phyloP scores from a whole-genome alignment of 2,888 invertebrate genomes.

The Bruchidius siliquastri region DNA sequence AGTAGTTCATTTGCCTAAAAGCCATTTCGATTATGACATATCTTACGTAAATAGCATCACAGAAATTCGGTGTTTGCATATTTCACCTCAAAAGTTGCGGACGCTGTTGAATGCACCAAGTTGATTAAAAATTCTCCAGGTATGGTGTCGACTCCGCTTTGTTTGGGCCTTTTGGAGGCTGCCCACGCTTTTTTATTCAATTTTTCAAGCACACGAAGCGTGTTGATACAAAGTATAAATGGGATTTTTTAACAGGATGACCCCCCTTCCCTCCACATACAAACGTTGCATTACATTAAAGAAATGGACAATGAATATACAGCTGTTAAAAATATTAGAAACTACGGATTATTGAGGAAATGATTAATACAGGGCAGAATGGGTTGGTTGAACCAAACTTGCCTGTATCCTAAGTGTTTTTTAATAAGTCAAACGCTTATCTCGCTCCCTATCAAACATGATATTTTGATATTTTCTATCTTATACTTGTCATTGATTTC shows the following conservation, averaged over 20 bases:
- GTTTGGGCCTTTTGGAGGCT: neutral
- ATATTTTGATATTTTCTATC: no score
- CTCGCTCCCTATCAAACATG: no score
- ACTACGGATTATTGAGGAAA: no score
- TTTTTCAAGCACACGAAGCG: neutral
- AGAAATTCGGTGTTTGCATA: neutral
- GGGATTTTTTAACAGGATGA: neutral
- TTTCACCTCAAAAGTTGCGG: neutral
- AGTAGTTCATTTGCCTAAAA: neutral
- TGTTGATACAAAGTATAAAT: neutral
- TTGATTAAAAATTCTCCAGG: neutral
- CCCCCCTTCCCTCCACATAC: neutral
- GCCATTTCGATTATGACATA: neutral
- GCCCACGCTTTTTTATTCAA: neutral
- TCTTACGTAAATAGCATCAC: neutral
- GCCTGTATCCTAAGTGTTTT: no score
- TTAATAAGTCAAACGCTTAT: no score
- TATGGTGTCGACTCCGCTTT: neutral
- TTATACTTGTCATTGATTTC: no score
- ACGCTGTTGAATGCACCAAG: neutral
- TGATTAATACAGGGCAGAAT: no score
- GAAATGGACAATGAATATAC: no score
- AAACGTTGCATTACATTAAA: neutral
- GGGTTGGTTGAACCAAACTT: no score
- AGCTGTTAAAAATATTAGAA: no score